Base-by-base conservation (phyloP, 2,888 invertebrate species). In the Agrochola lychnidis region DNA sequence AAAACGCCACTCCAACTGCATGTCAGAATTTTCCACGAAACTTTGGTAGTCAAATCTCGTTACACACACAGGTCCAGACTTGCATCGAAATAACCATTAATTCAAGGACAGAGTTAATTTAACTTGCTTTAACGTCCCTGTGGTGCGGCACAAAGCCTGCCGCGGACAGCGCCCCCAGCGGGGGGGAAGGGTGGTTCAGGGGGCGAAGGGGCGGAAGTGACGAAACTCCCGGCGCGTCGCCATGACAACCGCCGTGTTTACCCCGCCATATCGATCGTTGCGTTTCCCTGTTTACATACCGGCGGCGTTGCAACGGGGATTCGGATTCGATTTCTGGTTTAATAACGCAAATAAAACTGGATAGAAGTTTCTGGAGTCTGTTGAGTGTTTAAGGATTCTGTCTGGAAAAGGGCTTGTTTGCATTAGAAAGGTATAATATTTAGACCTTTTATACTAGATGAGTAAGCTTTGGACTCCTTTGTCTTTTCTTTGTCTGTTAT, bases 221-320 rank as follows among this genome's bases (percentile, higher is more conserved):
- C 92, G 93, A 91, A 91, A 91, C 94, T 94, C 95, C 94, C 94
- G 93, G 90, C 93, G 91, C 91, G 95, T 96, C 82, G 92, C 93
- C 94, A 95, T 94, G 93, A 91, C 94, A 93, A 96, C 96, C 96
- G 96, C 95, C 96, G 92, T 96, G 96, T 96, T 96, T 96, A 95
- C 96, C 94, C 92, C 96, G 95, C 93, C 95, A 90, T 95, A 96
- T 96, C 96, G 96, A 96, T 95, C 89, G 87, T 85, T 90, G 91
- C 93, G 92, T 90, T 92, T 92, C 92, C 93, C 93, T 94, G 95
- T 94, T 95, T 95, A 95, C 95, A 93, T 93, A 81, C 88, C 86
- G 82, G 81, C 86, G 82, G 81, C 84, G 84, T 86, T 92, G 92
- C 92, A 92, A 81, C 80, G 84, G 74, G 87, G 70, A 84, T 76